Conservation (phyloP, 2,113 vertebrate genomes). For the Empidonax alnorum region DNA sequence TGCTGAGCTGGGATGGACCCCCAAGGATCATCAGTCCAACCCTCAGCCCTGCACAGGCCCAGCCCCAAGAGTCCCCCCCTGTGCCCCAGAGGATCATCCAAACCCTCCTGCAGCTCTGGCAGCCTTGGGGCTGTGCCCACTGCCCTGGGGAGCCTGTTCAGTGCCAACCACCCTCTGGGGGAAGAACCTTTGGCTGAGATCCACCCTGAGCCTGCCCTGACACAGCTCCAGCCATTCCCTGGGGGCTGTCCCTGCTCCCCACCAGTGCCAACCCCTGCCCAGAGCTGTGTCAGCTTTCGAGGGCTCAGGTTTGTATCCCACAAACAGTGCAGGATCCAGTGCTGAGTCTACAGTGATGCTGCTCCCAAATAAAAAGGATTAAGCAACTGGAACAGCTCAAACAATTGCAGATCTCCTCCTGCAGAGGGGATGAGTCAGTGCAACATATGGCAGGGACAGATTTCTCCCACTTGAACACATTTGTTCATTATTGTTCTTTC, state of each 20-base stretch:
- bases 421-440: slow-evolving; percentile 49
- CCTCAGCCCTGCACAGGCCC: not conserved
- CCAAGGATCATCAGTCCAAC: not conserved
- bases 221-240: not conserved
- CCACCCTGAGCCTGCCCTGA: not conserved
- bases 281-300: fast-evolving
- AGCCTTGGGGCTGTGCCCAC: not conserved
- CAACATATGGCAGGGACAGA: slow-evolving; percentile 62
- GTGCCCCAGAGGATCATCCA: not conserved
- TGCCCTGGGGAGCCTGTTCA: not conserved
- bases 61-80: not conserved
- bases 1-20: not conserved
- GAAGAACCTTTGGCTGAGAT: not conserved
- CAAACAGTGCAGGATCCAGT: fast-evolving
- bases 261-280: not conserved
- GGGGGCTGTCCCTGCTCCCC: not conserved
- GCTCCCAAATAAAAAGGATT: not conserved
- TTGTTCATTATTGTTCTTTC: slow-evolving; percentile 40
- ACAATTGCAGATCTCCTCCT: not conserved
- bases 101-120: not conserved
- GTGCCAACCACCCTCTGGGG: not conserved
- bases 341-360: not conserved
- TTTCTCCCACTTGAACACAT: slow-evolving; percentile 47
- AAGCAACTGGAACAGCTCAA: not conserved
- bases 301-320: not conserved